These are phyloP conservation scores for Bombyx huttoni DNA, from an alignment of 2,888 invertebrate species.

Conservation along the genomic window DNA sequence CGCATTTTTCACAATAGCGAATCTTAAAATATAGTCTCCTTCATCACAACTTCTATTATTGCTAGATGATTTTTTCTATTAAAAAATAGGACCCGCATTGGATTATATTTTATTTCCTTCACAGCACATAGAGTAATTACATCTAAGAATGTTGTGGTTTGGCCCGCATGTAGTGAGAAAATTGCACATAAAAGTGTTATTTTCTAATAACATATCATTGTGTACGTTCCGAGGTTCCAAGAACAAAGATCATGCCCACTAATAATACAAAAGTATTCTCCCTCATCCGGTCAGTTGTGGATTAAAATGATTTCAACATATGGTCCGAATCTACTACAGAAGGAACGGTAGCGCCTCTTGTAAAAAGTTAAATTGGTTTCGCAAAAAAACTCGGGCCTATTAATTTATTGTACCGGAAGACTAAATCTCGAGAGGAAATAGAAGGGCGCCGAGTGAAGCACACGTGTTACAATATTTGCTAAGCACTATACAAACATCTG, in stretches of 20 bases:
- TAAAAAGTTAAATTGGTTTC: slow-evolving; percentile 36
- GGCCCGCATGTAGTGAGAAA: slow-evolving; percentile 56
- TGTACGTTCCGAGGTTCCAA: not conserved
- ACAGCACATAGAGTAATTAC: slow-evolving; percentile 51
- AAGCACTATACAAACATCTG: slow-evolving; percentile 60
- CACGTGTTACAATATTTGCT: slow-evolving; percentile 73
- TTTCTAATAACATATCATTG: slow-evolving; percentile 42
- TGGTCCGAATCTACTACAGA: slow-evolving; percentile 25
- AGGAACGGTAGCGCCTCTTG: slow-evolving; percentile 36
- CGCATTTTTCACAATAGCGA: slow-evolving; percentile 43
- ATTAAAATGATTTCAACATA: slow-evolving; percentile 30
- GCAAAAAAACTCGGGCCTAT: slow-evolving; percentile 50
- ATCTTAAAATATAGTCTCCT: slow-evolving; percentile 49
- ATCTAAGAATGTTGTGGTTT: slow-evolving; percentile 62
- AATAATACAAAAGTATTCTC: slow-evolving; percentile 26
- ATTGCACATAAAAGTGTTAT: slow-evolving; percentile 55
- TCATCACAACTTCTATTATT: not conserved
- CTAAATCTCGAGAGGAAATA: slow-evolving; percentile 70
- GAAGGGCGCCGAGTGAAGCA: slow-evolving; percentile 52
- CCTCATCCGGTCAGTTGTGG: slow-evolving; percentile 45
- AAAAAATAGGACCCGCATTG: slow-evolving; percentile 48
- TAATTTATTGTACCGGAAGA: slow-evolving; percentile 69
- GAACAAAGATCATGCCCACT: slow-evolving; percentile 10
- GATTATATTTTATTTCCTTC: slow-evolving; percentile 29
- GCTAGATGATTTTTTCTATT: slow-evolving; percentile 33